These are phyloP conservation scores for Lasiurus borealis DNA, from an alignment of 2,113 vertebrate genomes.

Conservation along the genomic window DNA sequence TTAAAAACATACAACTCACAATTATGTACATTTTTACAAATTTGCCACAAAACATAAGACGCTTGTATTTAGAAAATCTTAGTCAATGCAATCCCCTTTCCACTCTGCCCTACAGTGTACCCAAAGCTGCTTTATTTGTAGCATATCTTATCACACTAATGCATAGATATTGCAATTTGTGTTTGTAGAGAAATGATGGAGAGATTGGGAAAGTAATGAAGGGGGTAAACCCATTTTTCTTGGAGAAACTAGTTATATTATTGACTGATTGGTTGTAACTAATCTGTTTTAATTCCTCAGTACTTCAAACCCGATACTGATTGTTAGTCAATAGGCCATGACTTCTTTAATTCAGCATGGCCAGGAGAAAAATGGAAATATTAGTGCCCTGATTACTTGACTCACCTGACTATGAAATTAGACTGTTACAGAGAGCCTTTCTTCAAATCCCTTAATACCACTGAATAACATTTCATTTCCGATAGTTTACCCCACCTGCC, in stretches of 20 bases:
- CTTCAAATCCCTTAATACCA: too few relatives aligned
- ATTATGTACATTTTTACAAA: background rate
- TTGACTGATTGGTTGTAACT: background rate
- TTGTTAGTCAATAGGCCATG: background rate
- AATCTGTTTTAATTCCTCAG: background rate
- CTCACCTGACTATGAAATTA: background rate
- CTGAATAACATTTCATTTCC: background rate
- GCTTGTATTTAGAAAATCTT: background rate
- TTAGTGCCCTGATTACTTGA: background rate
- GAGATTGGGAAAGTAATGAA: background rate
- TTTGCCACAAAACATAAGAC: constrained; percentile 21
- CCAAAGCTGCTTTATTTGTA: background rate
- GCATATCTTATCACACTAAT: background rate
- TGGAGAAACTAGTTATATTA: background rate
- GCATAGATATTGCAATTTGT: background rate
- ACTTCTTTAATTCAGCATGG: background rate
- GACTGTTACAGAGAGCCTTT: background rate
- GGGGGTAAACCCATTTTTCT: background rate
- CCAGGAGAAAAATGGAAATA: background rate
- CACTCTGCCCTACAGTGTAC: background rate
- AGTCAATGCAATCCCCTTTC: background rate
- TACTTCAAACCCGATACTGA: background rate
- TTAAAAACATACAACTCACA: constrained; percentile 11
- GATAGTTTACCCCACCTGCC: background rate
- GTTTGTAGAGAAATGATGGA: background rate